Evolutionary conservation across 2,797 vertebrate genomes (phyloP), one percentile per base, ranked within the genome.

Genomic region (Xiphophorus birchmanni): DNA sequence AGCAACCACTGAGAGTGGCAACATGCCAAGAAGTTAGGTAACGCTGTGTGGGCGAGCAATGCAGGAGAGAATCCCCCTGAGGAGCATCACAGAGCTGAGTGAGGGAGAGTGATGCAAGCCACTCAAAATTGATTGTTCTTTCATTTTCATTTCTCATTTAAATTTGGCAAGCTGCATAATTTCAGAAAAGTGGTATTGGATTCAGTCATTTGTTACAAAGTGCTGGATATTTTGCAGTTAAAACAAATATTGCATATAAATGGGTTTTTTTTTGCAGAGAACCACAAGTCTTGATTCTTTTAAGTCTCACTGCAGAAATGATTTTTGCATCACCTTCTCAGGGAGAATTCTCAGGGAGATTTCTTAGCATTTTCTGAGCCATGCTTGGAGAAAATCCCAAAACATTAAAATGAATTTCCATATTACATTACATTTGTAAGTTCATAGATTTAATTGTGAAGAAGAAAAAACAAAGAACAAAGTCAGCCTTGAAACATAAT

Each of bases 21-120:
- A 78, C 76, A 67, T 37, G 84, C 91, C 92, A 84, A 92, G 88
- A 87, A 87, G 80, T 92, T 91, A 82, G 82, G 75, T 86, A 88
- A 91, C 26, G 1, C 54, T 52, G 35, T 60, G 0, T 79, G 83
- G 32, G 23, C 65, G 87, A 84, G 86, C 37, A 50, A 77, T 45
- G 45, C 12, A 50, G 77, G 75, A 35, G 47, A 79, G 75, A 82
- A 85, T 80, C 76, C 85, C 79, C 81, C 29, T 1, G 29, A 80
- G 87, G 84, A 88, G 44, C 71, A 13, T 54, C 40, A 52, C 32
- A 26, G 23, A 23, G 45, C 65, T 75, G 47, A 40, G 21, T 10
- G 21, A 35, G 37, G 5, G 71, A 47, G 4, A 74, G 13, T 52
- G 56, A 83, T 80, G 71, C 52, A 84, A 78, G 40, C 13, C 32